Evolutionary conservation across 1,140 invertebrate species (phyloP), one percentile per base, ranked within the genome.

Genomic region (Harlomillsia oculata): DNA sequence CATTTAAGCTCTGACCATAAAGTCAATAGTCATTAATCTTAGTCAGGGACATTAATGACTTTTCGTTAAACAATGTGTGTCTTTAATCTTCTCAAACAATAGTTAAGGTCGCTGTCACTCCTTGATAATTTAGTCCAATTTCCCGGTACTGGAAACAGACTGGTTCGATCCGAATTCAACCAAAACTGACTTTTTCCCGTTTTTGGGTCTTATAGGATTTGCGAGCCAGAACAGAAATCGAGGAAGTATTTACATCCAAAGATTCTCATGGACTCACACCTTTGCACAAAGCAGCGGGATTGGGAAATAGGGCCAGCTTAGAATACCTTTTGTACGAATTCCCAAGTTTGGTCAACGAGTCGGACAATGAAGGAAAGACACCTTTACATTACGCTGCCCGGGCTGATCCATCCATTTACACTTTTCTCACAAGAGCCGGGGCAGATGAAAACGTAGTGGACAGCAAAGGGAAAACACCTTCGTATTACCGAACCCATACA

Each of bases 341-440:
- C 59, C 82, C 80, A 65, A 82, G 84, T n/a, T 78, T 81, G 11
- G 72, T 84, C 2, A 77, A 78, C 29, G 76, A 80, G 5, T 72
- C 75, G 28, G 89, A 92, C 68, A 81, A 82, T 57, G 84, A 90
- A 53, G 90, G 90, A 16, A 80, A 89, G 61, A 94, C 88, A 3
- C 82, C 95, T 0, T 70, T 98, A 29, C 94, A 97, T 74, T 96
- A 90, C 65, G 84, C 91, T 0, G 87, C 88, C 3, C 79, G 82
- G 34, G n/a, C n/a, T n/a, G 79, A 80, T 55, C 71, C 77, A 52
- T 80, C 81, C 53, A 67, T 69, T n/a, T 91, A 85, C 64, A 81
- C 85, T 62, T 78, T 84, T 34, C 72, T 93, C 0, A 71, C 85
- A 1, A 77, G 82, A 58, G 70, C 80, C 20, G 89, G 88, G 23